A percentile compares a stretch with the other conserved stretches of the same genome.
Evolutionary conservation across 2,113 vertebrate genomes (phyloP).

Genomic region (Amphiprion ocellaris): DNA sequence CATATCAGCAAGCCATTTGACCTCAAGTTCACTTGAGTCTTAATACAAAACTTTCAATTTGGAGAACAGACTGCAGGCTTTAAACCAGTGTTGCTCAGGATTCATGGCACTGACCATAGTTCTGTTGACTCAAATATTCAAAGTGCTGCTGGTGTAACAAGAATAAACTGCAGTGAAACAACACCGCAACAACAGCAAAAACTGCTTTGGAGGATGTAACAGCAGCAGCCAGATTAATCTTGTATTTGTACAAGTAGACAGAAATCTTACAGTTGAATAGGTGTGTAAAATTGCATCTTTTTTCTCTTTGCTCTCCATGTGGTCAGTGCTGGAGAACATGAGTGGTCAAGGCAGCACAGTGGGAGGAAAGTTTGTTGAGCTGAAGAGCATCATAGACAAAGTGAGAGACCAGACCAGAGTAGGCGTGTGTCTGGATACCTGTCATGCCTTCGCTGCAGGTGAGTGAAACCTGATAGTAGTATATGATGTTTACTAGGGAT

Average conservation of each 20-base stretch:
- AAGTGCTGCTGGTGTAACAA: conserved; percentile 2
- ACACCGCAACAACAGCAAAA: not conserved
- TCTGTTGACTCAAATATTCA: not conserved
- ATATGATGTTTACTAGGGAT: not conserved
- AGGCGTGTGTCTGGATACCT: conserved; percentile 87
- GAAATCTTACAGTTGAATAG: not conserved
- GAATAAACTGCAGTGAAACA: not conserved
- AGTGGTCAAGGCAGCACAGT: conserved; percentile 85
- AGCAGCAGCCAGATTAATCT: too few relatives aligned
- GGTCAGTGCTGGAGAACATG: conserved; percentile 87
- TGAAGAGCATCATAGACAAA: conserved; percentile 82
- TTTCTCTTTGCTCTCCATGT: not conserved
- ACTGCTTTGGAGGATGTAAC: too few relatives aligned
- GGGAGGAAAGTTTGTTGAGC: conserved; percentile 84
- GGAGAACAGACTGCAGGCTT: not conserved
- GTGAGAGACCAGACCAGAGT: conserved; percentile 84
- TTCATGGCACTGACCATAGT: not conserved
- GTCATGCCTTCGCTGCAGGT: conserved; percentile 88
- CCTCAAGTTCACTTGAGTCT: not conserved
- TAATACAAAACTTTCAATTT: not conserved
- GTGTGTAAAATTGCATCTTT: not conserved
- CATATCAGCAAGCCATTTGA: conserved; percentile 1
- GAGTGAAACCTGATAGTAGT: conserved; percentile 14
- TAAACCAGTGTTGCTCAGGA: not conserved
- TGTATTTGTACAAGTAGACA: not conserved